Evolutionary conservation across 2,113 vertebrate genomes (phyloP).

Genomic region (Corynorhinus townsendii): DNA sequence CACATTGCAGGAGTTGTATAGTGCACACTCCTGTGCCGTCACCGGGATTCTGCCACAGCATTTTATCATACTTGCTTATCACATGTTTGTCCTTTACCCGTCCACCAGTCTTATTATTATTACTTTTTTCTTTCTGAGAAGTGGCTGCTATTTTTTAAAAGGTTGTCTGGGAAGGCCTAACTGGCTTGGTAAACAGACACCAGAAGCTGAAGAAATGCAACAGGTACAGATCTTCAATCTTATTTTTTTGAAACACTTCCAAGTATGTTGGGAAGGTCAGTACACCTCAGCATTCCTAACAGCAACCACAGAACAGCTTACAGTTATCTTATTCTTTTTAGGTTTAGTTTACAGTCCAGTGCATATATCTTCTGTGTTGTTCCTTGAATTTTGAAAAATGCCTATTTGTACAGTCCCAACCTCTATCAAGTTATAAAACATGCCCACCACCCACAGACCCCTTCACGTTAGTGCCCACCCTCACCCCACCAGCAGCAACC

Average conservation of each 20-base stretch:
- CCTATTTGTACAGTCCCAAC: not conserved
- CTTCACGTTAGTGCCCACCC: not conserved
- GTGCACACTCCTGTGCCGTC: rapidly evolving
- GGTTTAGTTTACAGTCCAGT: not conserved
- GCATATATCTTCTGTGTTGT: not conserved
- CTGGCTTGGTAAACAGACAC: not conserved
- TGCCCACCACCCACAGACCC: not conserved
- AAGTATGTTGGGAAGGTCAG: not conserved
- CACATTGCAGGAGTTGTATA: not conserved
- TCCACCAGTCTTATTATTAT: not conserved
- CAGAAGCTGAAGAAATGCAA: not conserved
- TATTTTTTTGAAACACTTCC: not conserved
- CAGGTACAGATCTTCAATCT: not conserved
- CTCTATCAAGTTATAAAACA: not conserved
- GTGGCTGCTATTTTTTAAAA: not conserved
- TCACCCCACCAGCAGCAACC: not conserved
- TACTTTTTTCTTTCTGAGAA: not conserved
- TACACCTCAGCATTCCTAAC: not conserved
- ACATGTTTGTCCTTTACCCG: not conserved
- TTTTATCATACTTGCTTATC: not conserved
- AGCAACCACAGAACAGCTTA: not conserved
- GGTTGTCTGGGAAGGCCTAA: not conserved
- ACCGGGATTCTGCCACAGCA: not conserved
- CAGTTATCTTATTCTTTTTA: not conserved
- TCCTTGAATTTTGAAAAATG: not conserved